Base-by-base conservation (phyloP, 2,113 vertebrate genomes). In the Arothron firmamentum region DNA sequence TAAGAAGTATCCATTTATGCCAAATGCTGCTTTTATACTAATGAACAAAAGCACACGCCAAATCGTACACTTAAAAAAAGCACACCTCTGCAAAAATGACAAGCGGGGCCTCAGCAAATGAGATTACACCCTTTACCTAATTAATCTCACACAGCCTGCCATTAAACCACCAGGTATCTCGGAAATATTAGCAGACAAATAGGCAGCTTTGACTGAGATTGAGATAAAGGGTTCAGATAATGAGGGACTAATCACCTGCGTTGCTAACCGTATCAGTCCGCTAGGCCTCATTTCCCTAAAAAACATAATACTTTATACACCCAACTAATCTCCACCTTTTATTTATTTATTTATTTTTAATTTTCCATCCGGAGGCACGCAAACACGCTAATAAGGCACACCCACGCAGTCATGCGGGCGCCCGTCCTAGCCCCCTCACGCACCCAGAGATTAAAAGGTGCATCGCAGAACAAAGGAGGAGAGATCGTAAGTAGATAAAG, bases 141-240 rank as follows among this genome's bases (percentile, higher is more conserved):
- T 84, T 82, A 89, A 88, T 85, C 65, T 72, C 78, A 67, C 38
- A 41, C 62, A 70, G 55, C 65, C 59, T 69, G 61, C 74, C 75
- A 62, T 79, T 78, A 78, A 80, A 80, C 62, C 63, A 57, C 25
- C 52, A 53, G 59, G 70, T 75, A 75, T 53, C 75, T 63, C 46
- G 53, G 68, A 67, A 74, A 71, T 74, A 55, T 84, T 85, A 71
- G 75, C 53, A 74, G 82, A 89, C 82, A 90, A 91, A 88, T 82
- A 53, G 78, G 71, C 70, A 60, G 64, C 81, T 87, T 81, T 81
- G 59, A 78, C 76, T 76, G 70, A 77, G 82, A 56, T 58, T 58
- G 61, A 80, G 81, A 88, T 89, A 87, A 91, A 89, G 79, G 81
- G 65, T 75, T 82, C 23, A 67, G 69, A 81, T 90, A 89, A 89